Conservation (phyloP, 92 coral and sea anemone species). For the Epizoanthus illoricatus region DNA sequence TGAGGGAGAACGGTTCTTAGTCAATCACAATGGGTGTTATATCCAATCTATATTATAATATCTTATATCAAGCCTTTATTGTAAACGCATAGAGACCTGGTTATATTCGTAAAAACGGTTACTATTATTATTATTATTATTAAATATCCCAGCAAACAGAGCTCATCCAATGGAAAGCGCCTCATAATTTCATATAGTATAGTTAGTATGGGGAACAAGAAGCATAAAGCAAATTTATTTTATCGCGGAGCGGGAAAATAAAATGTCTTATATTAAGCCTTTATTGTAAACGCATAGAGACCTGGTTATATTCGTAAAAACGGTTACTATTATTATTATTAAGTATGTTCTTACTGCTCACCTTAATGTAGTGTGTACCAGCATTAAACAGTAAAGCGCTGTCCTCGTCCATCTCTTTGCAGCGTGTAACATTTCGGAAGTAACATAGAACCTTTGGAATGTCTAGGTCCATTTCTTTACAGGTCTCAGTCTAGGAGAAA, state of each 20-base stretch:
- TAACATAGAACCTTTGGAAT: slow-evolving; percentile 71
- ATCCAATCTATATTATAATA: no score
- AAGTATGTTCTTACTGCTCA: neutral
- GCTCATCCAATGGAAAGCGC: no score
- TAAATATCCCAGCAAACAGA: neutral
- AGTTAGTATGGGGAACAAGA: no score
- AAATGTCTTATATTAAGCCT: neutral
- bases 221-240: neutral
- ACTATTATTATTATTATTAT: no score
- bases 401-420: slow-evolving; percentile 57
- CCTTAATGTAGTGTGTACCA: slow-evolving; percentile 93
- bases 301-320: no score
- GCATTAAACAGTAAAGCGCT: slow-evolving; percentile 78
- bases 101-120: no score
- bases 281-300: no score
- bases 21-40: no score
- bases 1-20: no score
- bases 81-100: no score
- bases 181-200: no score
- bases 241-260: neutral
- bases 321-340: neutral
- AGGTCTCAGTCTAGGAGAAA: slow-evolving; percentile 78
- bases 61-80: no score
- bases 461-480: slow-evolving; percentile 70
- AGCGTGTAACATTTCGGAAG: slow-evolving; percentile 64